Percentiles rank a stretch among this genome's conserved stretches.
Conservation (phyloP, 2,113 vertebrate genomes). For the Pterocles burchelli region DNA sequence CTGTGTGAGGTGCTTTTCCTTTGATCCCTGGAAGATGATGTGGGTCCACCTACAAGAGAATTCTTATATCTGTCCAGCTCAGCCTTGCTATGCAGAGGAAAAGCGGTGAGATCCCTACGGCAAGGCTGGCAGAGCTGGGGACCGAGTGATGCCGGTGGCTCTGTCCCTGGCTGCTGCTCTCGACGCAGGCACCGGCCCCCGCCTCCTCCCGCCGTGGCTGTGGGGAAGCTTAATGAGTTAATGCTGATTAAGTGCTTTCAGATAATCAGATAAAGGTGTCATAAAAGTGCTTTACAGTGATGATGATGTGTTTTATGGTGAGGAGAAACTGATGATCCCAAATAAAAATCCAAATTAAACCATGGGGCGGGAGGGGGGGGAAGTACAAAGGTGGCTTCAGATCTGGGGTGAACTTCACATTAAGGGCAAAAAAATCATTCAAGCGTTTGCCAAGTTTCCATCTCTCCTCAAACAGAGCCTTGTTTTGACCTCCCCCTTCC, state of each 20-base stretch:
- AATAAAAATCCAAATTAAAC: constrained; percentile 52
- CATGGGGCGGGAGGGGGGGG: not conserved
- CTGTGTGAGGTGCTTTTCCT: fast-evolving
- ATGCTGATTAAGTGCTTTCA: constrained; percentile 61
- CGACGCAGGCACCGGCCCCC: fast-evolving
- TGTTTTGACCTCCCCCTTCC: not conserved
- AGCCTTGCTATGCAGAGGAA: fast-evolving
- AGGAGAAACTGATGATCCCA: constrained; percentile 64
- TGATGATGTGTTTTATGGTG: constrained; percentile 58
- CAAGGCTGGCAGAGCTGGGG: not conserved
- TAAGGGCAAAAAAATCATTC: not conserved
- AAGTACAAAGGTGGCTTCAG: constrained; percentile 4
- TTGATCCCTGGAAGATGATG: not conserved
- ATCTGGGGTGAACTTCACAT: not conserved
- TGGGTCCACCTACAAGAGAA: not conserved
- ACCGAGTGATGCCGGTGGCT: fast-evolving
- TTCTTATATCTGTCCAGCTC: fast-evolving
- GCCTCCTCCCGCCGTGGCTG: not conserved
- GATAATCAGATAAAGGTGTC: constrained; percentile 63
- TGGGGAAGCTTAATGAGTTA: constrained; percentile 57
- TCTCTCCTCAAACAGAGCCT: not conserved
- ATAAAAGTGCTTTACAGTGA: constrained; percentile 53
- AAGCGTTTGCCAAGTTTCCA: not conserved
- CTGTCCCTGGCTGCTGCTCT: not conserved
- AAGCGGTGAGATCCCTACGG: not conserved